Percentiles rank a stretch among this genome's conserved stretches.
Conservation (phyloP, 2,113 vertebrate species). For the Eolophus roseicapilla region DNA sequence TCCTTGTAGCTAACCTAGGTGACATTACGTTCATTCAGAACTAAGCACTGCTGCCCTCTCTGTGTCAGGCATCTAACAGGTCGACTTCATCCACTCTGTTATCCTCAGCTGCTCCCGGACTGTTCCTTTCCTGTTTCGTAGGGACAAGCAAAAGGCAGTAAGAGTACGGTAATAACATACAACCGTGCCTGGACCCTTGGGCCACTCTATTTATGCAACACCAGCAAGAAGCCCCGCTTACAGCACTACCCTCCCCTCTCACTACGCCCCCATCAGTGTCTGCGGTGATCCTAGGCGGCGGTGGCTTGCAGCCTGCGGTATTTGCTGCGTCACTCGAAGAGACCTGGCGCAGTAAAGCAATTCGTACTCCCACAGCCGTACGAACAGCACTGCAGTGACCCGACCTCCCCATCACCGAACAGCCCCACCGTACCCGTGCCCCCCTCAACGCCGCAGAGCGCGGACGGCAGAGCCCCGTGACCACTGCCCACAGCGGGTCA, state of each 20-base stretch:
- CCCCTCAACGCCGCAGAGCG: too few species aligned
- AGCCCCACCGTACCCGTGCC: not conserved
- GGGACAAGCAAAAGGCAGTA: not conserved
- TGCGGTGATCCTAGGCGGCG: fast-evolving
- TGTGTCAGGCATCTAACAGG: fast-evolving
- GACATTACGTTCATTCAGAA: fast-evolving
- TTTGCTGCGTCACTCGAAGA: not conserved
- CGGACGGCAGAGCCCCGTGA: fast-evolving
- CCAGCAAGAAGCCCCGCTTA: fast-evolving
- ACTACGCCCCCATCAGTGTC: fast-evolving
- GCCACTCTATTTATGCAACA: fast-evolving
- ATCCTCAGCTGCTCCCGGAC: fast-evolving
- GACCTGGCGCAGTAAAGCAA: fast-evolving
- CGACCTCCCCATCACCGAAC: not conserved
- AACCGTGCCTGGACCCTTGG: fast-evolving
- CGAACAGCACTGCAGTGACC: not conserved
- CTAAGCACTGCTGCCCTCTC: not conserved
- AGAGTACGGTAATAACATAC: fast-evolving
- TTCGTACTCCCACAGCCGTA: not conserved
- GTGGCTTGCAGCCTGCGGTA: fast-evolving
- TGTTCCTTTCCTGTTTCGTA: fast-evolving
- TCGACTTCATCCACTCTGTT: fast-evolving
- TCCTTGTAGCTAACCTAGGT: too few species aligned
- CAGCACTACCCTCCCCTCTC: fast-evolving
- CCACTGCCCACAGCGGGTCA: not conserved